phyloP scores from a whole-genome alignment of 2,888 invertebrate genomes.

The Acleris cristana region DNA sequence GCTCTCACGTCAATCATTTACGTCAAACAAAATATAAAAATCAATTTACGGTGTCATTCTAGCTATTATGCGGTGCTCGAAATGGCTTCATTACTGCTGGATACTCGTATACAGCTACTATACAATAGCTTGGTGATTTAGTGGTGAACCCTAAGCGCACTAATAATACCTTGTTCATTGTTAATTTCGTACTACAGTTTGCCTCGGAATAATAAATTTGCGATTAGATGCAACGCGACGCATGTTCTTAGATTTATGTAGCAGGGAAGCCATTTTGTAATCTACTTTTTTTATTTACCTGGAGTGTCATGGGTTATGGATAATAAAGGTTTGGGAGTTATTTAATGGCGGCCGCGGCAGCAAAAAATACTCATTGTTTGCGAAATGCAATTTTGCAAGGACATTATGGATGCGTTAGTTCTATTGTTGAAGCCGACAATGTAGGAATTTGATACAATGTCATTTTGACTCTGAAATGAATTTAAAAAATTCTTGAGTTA shows the following conservation, averaged over 20 bases:
- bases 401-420: conserved; percentile 59
- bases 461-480: background rate
- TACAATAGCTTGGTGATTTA: conserved; percentile 62
- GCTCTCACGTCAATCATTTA: conserved; percentile 80
- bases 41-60: conserved; percentile 73
- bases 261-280: conserved; percentile 65
- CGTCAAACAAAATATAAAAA: conserved; percentile 84
- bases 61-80: conserved; percentile 69
- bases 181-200: conserved; percentile 71
- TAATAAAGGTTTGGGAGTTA: conserved; percentile 59
- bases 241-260: conserved; percentile 71
- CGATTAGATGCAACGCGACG: conserved; percentile 78
- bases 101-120: conserved; percentile 55
- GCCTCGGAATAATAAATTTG: conserved; percentile 79
- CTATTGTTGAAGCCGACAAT: conserved; percentile 66
- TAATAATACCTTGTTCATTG: conserved; percentile 78
- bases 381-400: conserved; percentile 71
- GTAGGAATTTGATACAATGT: conserved; percentile 49
- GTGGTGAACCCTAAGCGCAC: conserved; percentile 58
- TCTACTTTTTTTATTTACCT: conserved; percentile 67
- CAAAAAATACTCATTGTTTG: conserved; percentile 64
- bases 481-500: background rate
- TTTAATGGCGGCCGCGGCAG: conserved; percentile 76
- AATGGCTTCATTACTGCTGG: conserved; percentile 79
- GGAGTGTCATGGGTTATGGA: conserved; percentile 60